These are phyloP conservation scores for Aphelinus atriplicis DNA, from an alignment of 1,140 invertebrate genomes.

Conservation along the genomic window DNA sequence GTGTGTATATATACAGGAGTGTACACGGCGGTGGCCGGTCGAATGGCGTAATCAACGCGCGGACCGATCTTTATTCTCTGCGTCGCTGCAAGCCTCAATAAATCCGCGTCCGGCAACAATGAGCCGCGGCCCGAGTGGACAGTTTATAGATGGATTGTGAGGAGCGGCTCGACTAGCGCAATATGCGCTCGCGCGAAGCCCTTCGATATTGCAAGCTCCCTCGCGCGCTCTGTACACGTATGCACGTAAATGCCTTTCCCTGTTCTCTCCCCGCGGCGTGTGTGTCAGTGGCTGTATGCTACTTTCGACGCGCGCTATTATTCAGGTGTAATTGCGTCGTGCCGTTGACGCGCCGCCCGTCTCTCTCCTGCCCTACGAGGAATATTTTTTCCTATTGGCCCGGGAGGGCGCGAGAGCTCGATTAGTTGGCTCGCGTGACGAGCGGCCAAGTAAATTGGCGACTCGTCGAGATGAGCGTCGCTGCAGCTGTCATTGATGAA, in stretches of 20 bases:
- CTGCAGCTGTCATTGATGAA: neutral
- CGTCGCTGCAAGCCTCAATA: neutral
- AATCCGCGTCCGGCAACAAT: neutral
- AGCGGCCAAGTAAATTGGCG: neutral
- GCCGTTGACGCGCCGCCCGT: constrained; percentile 1
- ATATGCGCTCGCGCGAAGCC: neutral
- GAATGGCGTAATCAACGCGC: constrained; percentile 33
- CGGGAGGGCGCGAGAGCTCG: neutral
- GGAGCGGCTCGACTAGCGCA: neutral
- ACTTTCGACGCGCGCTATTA: constrained; percentile 32
- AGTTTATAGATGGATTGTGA: constrained; percentile 30
- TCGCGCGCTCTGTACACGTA: neutral
- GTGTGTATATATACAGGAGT: too few relatives aligned
- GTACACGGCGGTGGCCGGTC: neutral
- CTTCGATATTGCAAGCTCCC: constrained; percentile 8
- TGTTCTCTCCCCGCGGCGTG: neutral
- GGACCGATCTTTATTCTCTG: constrained; percentile 29
- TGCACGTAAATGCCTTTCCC: neutral
- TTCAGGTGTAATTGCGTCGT: constrained; percentile 37
- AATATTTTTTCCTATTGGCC: constrained; percentile 17
- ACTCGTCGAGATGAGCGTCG: neutral
- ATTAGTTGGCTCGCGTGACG: neutral
- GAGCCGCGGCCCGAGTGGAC: constrained; percentile 18
- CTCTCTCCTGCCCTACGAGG: neutral
- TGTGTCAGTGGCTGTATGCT: too few relatives aligned